Evolutionary conservation across 1,140 invertebrate genomes (phyloP), one percentile per base, ranked within the genome.

Genomic region (Drosophila lini): DNA sequence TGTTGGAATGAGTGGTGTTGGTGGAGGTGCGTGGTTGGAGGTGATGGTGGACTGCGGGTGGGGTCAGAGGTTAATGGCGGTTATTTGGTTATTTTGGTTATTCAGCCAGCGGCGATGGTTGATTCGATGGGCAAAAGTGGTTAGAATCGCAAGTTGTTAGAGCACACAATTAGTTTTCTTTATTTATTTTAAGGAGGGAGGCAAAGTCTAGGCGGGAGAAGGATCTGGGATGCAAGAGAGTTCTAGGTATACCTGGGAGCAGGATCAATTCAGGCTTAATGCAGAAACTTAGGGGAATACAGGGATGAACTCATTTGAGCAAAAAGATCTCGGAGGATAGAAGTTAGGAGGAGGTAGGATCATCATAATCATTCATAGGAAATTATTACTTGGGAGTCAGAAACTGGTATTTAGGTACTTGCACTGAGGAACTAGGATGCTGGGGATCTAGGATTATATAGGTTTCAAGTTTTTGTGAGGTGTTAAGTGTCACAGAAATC

Each of bases 21-120:
- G 50, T 75, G 74, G 60, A 47, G 41, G 61, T 68, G 81, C 52
- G 60, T 78, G 56, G 40, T 53, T 58, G 70, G 52, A 41, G 36
- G 48, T 58, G 59, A 45, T 41, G 36, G 32, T 78, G 75, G 56
- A 77, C 74, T 77, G 74, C 38, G 55, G 28, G 28, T 62, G 64
- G 50, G 55, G 57, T 58, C 45, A 38, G 50, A 86, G 80, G 75
- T 82, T 65, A 75, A 63, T 69, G 64, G 44, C 36, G 80, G 76
- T 82, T 41, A 62, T 70, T 74, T 68, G 74, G 74, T 81, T 47
- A 64, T 68, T 28, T 74, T 70, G 71, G 53, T 68, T 59, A 64
- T 52, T 74, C 32, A 40, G 71, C 45, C 31, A 50, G 48, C 31
- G 59, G 52, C 32, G 15, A 56, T 55, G 73, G 41, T 74, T 53